phyloP scores from a whole-genome alignment of 2,797 vertebrate genomes.

The Mallotus villosus region DNA sequence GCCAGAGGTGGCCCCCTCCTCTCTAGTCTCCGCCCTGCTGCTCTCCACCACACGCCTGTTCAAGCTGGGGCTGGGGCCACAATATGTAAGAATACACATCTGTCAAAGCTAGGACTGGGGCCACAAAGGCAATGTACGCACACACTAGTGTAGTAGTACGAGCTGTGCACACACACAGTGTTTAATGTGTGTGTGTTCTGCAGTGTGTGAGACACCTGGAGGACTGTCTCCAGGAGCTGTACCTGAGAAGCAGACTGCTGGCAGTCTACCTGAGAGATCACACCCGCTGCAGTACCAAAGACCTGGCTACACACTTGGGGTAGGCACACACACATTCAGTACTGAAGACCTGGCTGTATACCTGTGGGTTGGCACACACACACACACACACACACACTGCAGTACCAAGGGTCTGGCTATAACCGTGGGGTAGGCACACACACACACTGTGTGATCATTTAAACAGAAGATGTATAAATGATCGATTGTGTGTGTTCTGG shows the following conservation, averaged over 20 bases:
- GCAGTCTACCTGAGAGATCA: constrained; percentile 86
- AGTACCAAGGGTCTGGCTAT: neutral
- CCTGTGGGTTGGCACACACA: neutral
- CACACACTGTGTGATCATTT: neutral
- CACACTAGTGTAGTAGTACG: no score
- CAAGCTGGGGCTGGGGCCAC: constrained; percentile 80
- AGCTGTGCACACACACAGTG: neutral
- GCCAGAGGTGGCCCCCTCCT: constrained; percentile 83
- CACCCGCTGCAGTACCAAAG: constrained; percentile 82
- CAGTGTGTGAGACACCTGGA: constrained; percentile 89
- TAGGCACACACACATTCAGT: neutral
- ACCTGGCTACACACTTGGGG: constrained; percentile 63
- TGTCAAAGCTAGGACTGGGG: no score
- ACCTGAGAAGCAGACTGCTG: constrained; percentile 87
- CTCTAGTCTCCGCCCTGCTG: constrained; percentile 79
- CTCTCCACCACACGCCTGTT: constrained; percentile 83
- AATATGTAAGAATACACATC: constrained; percentile 76
- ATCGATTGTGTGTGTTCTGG: neutral
- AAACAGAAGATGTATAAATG: neutral
- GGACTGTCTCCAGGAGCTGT: constrained; percentile 85
- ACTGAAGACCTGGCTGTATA: neutral
- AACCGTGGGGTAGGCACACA: no score
- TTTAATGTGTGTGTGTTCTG: neutral
- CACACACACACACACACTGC: neutral
- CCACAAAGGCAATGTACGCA: no score